Evolutionary conservation across 2,888 invertebrate genomes (phyloP), one percentile per base, ranked within the genome.

Genomic region (Adelphocoris suturalis): DNA sequence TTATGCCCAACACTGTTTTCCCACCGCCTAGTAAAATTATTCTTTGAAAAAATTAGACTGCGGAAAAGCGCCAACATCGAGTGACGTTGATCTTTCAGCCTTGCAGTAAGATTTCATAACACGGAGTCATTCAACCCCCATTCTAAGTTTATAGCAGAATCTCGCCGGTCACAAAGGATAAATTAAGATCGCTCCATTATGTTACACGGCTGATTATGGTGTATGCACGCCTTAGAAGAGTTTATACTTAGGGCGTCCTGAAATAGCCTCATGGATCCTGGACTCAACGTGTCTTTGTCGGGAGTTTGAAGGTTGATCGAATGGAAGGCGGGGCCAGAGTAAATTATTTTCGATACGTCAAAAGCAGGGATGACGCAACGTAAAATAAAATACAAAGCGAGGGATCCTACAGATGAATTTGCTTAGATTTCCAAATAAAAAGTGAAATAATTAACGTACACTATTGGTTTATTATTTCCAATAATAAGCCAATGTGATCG

Each of bases 81-180:
- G 23, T 23, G 68, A 68, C 68, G 68, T 68, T 12, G 57, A 7
- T n/a, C n/a, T n/a, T n/a, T n/a, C n/a, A n/a, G n/a, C n/a, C n/a
- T n/a, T n/a, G n/a, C n/a, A n/a, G 52, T 14, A 23, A 23, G 68
- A 68, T 68, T 68, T 68, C 68, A 68, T 68, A 68, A 68, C 23
- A 68, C 23, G n/a, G 61, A 68, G 68, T 68, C 68, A 68, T 68
- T 68, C 68, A 68, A 68, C 68, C 23, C 23, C 27, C 68, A 23
- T 23, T 9, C 68, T 11, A 23, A 68, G 68, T 68, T 68, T 68
- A 23, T 68, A 68, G 68, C 68, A 0, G 27, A 68, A 68, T 68
- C 27, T 23, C 68, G 68, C 27, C 19, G 23, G 68, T 12, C 27
- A 19, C 23, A 19, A 23, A 68, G 52, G 37, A 11, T 52, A 52